Percentiles rank a stretch among this genome's conserved stretches.
Evolutionary conservation across 2,113 vertebrate genomes (phyloP).

Genomic region (Dunckerocampus dactyliophorus): DNA sequence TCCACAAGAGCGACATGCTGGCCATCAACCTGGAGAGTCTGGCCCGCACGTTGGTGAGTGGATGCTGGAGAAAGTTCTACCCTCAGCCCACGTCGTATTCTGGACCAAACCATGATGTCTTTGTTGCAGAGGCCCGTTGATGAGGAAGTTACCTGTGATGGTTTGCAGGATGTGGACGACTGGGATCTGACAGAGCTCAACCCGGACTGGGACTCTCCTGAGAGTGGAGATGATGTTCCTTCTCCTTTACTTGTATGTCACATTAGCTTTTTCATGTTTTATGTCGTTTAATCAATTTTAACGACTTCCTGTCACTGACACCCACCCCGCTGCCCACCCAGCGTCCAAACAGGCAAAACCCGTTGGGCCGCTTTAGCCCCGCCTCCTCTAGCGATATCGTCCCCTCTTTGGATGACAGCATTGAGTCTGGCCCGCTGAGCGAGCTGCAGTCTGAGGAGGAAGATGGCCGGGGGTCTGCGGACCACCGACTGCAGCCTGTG

Average conservation of each 20-base stretch:
- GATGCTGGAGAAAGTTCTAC: too few relatives aligned
- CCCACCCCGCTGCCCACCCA: conserved; percentile 23
- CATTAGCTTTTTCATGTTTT: neutral
- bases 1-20: conserved; percentile 88
- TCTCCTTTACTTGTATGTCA: conserved; percentile 28
- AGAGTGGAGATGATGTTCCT: conserved; percentile 26
- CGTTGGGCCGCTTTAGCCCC: conserved; percentile 74
- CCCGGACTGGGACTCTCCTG: conserved; percentile 61
- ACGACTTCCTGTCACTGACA: neutral
- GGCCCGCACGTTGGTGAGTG: conserved; percentile 74
- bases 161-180: conserved; percentile 88
- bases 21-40: conserved; percentile 88
- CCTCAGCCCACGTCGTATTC: too few relatives aligned
- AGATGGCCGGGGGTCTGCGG: conserved; percentile 59
- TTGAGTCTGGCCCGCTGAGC: conserved; percentile 87
- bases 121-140: conserved; percentile 58
- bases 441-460: conserved; percentile 88
- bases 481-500: neutral
- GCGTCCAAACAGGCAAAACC: conserved; percentile 64
- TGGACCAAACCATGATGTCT: neutral
- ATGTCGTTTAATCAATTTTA: too few relatives aligned
- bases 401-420: conserved; percentile 84
- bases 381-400: conserved; percentile 88
- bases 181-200: conserved; percentile 94
- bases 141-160: conserved; percentile 62